Percentiles rank a stretch among this genome's conserved stretches.
Conservation (phyloP, 2,113 vertebrate species). For the Tonatia bakeri region DNA sequence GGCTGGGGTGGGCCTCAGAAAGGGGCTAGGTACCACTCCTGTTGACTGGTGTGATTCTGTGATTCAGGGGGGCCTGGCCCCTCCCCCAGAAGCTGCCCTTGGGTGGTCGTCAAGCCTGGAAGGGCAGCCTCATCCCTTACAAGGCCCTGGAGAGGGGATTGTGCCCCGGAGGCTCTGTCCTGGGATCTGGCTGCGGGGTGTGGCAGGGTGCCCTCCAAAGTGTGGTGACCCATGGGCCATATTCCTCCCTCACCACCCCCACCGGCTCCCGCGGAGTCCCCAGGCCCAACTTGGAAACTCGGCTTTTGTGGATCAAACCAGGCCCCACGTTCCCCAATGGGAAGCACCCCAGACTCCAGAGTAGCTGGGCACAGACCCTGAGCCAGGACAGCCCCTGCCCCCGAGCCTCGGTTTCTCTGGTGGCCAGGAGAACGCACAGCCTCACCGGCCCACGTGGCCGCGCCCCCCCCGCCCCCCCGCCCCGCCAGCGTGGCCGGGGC, state of each 20-base stretch:
- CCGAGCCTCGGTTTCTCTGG: background rate
- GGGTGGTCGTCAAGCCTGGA: background rate
- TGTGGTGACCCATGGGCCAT: fast-evolving
- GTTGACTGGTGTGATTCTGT: background rate
- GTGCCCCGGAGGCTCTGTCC: background rate
- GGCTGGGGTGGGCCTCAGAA: background rate
- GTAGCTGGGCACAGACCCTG: background rate
- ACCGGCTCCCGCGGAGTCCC: background rate
- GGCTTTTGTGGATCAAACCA: background rate
- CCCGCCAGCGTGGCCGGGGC: background rate
- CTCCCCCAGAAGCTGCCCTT: background rate
- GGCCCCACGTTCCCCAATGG: background rate
- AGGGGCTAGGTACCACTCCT: background rate
- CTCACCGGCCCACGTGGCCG: constrained; percentile 38
- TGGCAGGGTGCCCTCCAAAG: background rate
- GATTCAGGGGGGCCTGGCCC: fast-evolving
- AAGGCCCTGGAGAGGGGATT: background rate
- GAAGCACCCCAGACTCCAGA: constrained; percentile 37
- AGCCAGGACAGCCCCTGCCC: background rate
- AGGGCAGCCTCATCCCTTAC: too few relatives aligned
- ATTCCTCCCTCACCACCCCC: background rate
- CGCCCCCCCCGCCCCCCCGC: background rate
- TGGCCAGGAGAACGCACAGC: background rate
- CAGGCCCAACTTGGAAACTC: background rate
- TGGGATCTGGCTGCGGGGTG: background rate